A percentile compares a stretch with the other conserved stretches of the same genome.
phyloP scores from a whole-genome alignment of 2,888 invertebrate species.

The Volucella zonaria region DNA sequence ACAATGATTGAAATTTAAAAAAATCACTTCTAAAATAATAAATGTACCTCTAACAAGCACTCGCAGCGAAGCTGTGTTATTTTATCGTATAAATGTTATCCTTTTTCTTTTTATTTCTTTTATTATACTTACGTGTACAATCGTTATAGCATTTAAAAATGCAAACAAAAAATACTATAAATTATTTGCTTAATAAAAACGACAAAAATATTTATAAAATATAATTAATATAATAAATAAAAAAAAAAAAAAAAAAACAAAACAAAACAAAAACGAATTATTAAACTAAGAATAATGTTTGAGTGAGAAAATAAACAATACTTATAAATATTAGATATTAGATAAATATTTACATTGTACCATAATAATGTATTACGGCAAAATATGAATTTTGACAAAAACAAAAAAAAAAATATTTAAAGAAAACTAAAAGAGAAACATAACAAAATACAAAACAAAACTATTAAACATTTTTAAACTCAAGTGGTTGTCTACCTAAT shows the following conservation, averaged over 20 bases:
- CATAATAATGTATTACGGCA: constrained; percentile 64
- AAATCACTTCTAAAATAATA: not conserved
- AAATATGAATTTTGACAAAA: constrained; percentile 54
- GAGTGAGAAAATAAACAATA: constrained; percentile 82
- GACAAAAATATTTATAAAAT: constrained; percentile 47
- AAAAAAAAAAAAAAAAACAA: constrained; percentile 79
- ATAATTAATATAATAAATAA: constrained; percentile 80
- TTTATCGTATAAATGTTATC: not conserved
- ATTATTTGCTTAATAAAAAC: constrained; percentile 57
- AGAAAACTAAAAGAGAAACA: constrained; percentile 11
- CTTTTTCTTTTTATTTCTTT: not conserved
- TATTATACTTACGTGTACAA: constrained; percentile 8
- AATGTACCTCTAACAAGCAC: constrained; percentile 6
- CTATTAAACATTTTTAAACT: constrained; percentile 70
- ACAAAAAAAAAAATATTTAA: constrained; percentile 56
- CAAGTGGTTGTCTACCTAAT: constrained; percentile 74
- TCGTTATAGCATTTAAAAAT: constrained; percentile 43
- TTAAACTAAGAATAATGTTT: constrained; percentile 79
- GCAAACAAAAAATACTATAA: constrained; percentile 34
- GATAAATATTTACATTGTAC: constrained; percentile 73
- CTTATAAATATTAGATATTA: constrained; percentile 78
- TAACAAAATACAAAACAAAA: constrained; percentile 33
- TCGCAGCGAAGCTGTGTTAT: constrained; percentile 31
- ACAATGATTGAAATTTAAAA: constrained; percentile 17
- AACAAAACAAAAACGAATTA: constrained; percentile 30